Conservation (phyloP, 2,888 invertebrate species). For the Torymus auratus region DNA sequence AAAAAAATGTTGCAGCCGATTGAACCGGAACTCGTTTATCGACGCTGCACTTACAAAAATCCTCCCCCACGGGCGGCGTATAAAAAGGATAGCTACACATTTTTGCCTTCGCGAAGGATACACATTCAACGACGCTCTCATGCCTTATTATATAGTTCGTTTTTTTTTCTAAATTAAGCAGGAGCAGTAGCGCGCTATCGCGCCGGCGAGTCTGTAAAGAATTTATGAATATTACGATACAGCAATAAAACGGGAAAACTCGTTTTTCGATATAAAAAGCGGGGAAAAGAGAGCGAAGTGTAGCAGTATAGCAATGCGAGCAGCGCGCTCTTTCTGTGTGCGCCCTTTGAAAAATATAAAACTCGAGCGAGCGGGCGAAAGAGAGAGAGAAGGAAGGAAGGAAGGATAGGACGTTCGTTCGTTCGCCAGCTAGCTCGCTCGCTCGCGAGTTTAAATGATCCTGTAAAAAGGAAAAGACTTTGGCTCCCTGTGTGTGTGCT, state of each 20-base stretch:
- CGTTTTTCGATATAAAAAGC: conserved; percentile 58
- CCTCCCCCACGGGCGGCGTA: no score
- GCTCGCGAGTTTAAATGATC: conserved; percentile 53
- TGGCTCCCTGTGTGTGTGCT: no score
- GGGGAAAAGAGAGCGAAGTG: conserved; percentile 11
- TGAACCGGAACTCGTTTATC: conserved; percentile 25
- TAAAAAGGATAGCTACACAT: conserved; percentile 27
- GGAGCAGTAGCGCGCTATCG: conserved; percentile 11
- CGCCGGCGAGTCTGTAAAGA: conserved; percentile 39
- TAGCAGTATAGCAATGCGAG: conserved; percentile 11
- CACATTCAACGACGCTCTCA: no score
- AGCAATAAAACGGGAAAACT: conserved; percentile 55
- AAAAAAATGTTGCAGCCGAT: conserved; percentile 25
- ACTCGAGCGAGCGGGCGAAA: conserved; percentile 26
- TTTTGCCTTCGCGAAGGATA: conserved; percentile 27
- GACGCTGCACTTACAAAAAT: neutral
- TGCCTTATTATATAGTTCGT: neutral
- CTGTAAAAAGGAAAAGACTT: conserved; percentile 51
- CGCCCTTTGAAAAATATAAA: conserved; percentile 59
- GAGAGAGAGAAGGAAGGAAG: conserved; percentile 22
- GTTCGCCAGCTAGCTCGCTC: neutral
- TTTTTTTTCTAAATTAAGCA: conserved; percentile 52
- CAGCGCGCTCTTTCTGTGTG: neutral
- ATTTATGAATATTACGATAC: conserved; percentile 59
- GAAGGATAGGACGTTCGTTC: conserved; percentile 26